Evolutionary conservation across 2,113 vertebrate species (phyloP).

Genomic region (Spizaetus ornatus): DNA sequence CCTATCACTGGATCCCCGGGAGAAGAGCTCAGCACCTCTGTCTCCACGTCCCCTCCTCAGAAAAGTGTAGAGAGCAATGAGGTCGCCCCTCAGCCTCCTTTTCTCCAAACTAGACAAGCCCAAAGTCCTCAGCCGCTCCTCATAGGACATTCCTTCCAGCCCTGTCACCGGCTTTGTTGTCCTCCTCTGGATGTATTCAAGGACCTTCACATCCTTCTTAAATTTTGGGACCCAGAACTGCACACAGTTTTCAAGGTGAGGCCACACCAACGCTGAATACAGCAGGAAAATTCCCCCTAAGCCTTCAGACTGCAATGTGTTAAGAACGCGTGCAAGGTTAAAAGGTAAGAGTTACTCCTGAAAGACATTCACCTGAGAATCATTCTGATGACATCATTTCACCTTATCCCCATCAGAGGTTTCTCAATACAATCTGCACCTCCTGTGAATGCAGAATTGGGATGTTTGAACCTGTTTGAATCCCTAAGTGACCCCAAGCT

Average conservation of each 20-base stretch:
- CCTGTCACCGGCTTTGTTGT: neutral
- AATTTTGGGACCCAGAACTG: neutral
- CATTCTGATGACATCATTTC: neutral
- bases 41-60: neutral
- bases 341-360: neutral
- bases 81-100: neutral
- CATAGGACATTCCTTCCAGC: too few relatives aligned
- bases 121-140: neutral
- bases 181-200: neutral
- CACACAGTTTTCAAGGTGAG: neutral
- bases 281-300: neutral
- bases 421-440: neutral
- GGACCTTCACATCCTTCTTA: neutral
- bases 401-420: too few relatives aligned
- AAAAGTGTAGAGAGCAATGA: neutral
- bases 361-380: neutral
- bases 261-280: fast-evolving
- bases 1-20: too few relatives aligned
- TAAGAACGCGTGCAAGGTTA: neutral
- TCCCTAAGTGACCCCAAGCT: neutral
- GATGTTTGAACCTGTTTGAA: neutral
- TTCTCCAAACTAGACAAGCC: neutral
- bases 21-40: neutral
- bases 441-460: neutral
- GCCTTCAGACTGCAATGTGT: neutral